Base-by-base conservation (phyloP, 2,888 invertebrate species). In the Nomada ferruginata region DNA sequence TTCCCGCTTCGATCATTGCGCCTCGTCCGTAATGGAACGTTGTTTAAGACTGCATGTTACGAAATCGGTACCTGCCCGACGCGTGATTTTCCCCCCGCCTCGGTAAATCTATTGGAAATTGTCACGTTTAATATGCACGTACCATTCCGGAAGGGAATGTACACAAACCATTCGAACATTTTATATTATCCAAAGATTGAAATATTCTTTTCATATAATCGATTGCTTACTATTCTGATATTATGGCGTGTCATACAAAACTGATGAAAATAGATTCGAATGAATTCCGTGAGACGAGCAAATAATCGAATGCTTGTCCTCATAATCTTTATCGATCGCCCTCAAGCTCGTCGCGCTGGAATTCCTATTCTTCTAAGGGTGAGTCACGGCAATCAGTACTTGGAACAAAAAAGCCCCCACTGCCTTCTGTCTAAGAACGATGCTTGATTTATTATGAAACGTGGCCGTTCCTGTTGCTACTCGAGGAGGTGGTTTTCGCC, bases 1-100 rank as follows among this genome's bases (percentile, higher is more conserved):
- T 76, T 82, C 76, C 74, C 61, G 77, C 69, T 52, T 83, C 86
- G 85, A 86, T 87, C 88, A 88, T 82, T 76, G 82, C 74, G 78
- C 68, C 59, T 68, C 69, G 74, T 50, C 75, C 65, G 74, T 80
- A 79, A 68, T 71, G 74, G 75, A 83, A 80, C 78, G 71, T 66
- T 83, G 63, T 13, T 47, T 15, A 13, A 47, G 15, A 47, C 47
- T 15, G 65, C 75, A 44, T 20, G 59, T 42, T n/a, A 65, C 72
- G 50, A 36, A 26, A 72, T 26, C 23, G 65, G 47, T 57, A 15
- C 55, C 47, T 15, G 47, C 29, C 52, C 20, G 11, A 9, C 9
- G 47, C 42, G 26, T 42, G 71, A 63, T 53, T 79, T 55, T 53
- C 23, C 50, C 47, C n/a, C 23, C 47, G 15, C 13, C 20, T 42